phyloP scores from a whole-genome alignment of 1,140 invertebrate species.

The Phocides pigmalion region DNA sequence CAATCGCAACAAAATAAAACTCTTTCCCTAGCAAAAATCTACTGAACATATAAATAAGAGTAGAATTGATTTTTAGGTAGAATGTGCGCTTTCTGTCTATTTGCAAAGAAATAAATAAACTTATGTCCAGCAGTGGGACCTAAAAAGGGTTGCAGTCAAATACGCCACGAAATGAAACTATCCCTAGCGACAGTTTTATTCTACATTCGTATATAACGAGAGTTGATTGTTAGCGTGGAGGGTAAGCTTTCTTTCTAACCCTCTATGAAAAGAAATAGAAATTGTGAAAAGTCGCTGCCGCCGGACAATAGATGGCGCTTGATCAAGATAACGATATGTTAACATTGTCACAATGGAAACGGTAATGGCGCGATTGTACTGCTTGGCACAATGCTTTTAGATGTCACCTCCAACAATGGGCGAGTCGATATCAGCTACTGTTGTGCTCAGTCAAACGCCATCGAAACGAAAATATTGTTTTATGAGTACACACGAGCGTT shows the following conservation, averaged over 20 bases:
- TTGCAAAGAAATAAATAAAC: too few species aligned
- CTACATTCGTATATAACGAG: conserved; percentile 11
- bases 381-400: conserved; percentile 80
- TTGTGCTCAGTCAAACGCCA: conserved; percentile 67
- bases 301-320: conserved; percentile 81
- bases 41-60: too few species aligned
- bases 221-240: conserved; percentile 25
- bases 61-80: too few species aligned
- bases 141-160: too few species aligned
- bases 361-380: conserved; percentile 81
- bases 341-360: conserved; percentile 80
- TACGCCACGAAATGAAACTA: too few species aligned
- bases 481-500: conserved; percentile 11
- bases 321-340: conserved; percentile 82
- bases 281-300: conserved; percentile 61
- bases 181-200: not conserved
- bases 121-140: too few species aligned
- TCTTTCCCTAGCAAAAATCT: too few species aligned
- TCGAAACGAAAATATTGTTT: conserved; percentile 59
- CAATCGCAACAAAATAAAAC: too few species aligned
- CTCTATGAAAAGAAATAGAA: conserved; percentile 33
- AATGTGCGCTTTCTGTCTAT: too few species aligned
- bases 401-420: conserved; percentile 78
- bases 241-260: conserved; percentile 28
- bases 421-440: conserved; percentile 74